Evolutionary conservation across 2,888 invertebrate species (phyloP).

Genomic region (Drosophila peninsularis): DNA sequence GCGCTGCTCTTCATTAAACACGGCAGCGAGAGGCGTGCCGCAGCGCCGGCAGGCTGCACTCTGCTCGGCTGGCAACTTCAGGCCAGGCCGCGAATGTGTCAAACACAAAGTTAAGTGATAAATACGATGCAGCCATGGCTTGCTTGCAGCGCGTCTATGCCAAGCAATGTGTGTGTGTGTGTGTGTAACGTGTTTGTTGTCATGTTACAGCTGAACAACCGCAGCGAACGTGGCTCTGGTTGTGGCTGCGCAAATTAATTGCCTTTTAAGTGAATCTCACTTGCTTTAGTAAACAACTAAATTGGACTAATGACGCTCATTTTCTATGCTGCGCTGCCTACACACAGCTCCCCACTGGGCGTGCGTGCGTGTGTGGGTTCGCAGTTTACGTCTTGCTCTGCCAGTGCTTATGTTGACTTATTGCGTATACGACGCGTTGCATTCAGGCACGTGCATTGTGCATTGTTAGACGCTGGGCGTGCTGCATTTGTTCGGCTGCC

Average conservation of each 20-base stretch:
- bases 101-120: constrained; percentile 79
- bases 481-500: constrained; percentile 48
- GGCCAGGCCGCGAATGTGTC: constrained; percentile 71
- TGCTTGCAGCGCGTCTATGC: constrained; percentile 1
- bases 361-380: constrained; percentile 2
- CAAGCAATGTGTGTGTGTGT: background rate
- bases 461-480: constrained; percentile 22
- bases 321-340: constrained; percentile 63
- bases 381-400: constrained; percentile 21
- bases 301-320: constrained; percentile 82
- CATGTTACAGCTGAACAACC: constrained; percentile 81
- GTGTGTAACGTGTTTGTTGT: constrained; percentile 71
- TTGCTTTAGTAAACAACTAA: constrained; percentile 81
- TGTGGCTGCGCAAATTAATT: constrained; percentile 83
- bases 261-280: constrained; percentile 84
- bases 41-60: constrained; percentile 34
- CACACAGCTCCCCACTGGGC: constrained; percentile 11
- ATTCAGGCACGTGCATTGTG: constrained; percentile 56
- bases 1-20: constrained; percentile 51
- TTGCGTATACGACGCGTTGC: constrained; percentile 65
- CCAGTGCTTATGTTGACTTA: constrained; percentile 65
- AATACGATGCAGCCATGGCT: constrained; percentile 63
- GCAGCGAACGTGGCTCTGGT: constrained; percentile 78
- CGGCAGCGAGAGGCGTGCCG: constrained; percentile 6
- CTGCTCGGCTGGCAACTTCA: constrained; percentile 35